Conservation (phyloP, 2,113 vertebrate genomes). For the Chionis minor region DNA sequence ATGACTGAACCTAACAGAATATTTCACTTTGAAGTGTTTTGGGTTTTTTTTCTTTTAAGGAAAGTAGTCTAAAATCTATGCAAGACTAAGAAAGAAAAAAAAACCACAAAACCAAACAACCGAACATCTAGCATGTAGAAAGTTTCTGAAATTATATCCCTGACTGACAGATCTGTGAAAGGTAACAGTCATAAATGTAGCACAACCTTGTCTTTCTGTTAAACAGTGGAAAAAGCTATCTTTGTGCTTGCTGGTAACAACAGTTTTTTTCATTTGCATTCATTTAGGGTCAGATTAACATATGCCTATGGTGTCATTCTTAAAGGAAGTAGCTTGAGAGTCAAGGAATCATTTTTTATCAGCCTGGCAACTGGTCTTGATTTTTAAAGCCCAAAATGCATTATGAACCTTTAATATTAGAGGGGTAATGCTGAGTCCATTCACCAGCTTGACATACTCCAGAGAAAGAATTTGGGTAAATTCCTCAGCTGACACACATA, state of each 20-base stretch:
- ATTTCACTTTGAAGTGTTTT: neutral
- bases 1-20: neutral
- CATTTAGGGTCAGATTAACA: neutral
- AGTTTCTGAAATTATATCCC: neutral
- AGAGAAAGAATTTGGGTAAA: neutral
- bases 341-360: neutral
- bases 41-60: neutral
- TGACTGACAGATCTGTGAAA: neutral
- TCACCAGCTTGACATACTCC: neutral
- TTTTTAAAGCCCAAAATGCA: neutral
- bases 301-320: neutral
- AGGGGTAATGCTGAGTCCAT: neutral
- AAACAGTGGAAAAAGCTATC: neutral
- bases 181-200: neutral
- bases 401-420: neutral
- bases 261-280: neutral
- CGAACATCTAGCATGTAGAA: neutral
- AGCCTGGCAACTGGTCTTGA: neutral
- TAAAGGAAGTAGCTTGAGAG: neutral
- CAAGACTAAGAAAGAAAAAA: neutral
- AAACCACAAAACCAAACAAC: neutral
- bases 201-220: neutral
- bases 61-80: neutral
- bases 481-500: neutral
- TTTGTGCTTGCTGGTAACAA: neutral